Conservation (phyloP, 2,113 vertebrate genomes). For the Leucosticte australis region DNA sequence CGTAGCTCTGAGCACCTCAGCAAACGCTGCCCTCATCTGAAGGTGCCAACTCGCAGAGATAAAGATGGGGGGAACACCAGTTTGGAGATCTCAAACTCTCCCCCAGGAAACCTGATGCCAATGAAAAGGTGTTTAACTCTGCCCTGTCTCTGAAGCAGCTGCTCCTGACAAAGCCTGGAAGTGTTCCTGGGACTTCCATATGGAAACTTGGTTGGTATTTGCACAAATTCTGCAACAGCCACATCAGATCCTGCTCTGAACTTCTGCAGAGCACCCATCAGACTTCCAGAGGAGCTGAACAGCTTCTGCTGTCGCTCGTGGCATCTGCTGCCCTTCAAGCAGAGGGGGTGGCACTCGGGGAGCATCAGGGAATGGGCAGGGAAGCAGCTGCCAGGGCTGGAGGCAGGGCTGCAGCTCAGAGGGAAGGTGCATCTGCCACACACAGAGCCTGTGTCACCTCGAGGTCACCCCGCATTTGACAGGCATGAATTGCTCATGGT, state of each 20-base stretch:
- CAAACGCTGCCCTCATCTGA: neutral
- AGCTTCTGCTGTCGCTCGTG: neutral
- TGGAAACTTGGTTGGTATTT: neutral
- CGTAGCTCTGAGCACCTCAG: neutral
- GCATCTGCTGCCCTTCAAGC: neutral
- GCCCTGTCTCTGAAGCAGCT: neutral
- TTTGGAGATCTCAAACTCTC: neutral
- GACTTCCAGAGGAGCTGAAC: neutral
- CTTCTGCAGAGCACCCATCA: neutral
- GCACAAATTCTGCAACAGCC: neutral
- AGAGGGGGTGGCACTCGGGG: neutral
- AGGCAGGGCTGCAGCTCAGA: neutral
- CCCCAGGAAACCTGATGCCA: neutral
- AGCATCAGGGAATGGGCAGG: neutral
- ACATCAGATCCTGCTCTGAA: neutral
- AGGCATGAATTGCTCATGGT: neutral
- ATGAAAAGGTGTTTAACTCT: neutral
- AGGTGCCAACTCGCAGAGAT: neutral
- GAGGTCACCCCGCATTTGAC: neutral
- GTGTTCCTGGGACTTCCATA: neutral
- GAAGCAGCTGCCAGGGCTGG: neutral
- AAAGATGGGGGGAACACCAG: accelerated
- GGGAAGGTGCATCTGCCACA: neutral
- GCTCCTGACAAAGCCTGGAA: neutral
- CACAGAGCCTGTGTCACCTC: neutral